Base-by-base conservation (phyloP, 2,888 invertebrate genomes). In the Dryocosmus kuriphilus region DNA sequence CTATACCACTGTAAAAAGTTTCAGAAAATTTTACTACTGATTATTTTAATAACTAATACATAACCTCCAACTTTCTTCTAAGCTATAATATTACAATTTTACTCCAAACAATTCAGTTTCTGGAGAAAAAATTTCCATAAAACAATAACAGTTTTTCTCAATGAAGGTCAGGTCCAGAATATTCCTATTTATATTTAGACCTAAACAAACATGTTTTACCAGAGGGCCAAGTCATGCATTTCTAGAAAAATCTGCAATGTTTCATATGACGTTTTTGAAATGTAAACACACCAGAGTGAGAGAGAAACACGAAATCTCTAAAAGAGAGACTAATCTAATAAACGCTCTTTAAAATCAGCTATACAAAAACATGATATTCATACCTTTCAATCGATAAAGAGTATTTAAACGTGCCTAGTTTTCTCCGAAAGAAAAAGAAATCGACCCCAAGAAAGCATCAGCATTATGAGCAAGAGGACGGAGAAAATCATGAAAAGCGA, bases 11-110 rank as follows among this genome's bases (percentile, higher is more conserved):
- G 16, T 41, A 41, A 41, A 41, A 16, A 41, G 16, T 41, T 4
- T 16, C 4, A 16, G 16, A 6, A 3, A 8, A 38, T 7, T 38
- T 0, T 38, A 38, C 16, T 16, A 16, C 41, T 6, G 4, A 5
- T 41, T 16, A 16, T 41, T 41, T 16, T 11, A 16, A n/a, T n/a
- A 41, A 41, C 41, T 9, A 9, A 55, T 55, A 51, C 71, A 2
- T 71, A 51, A 51, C 67, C 67, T 71, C 30, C 16, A 41, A 11
- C 46, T 71, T 71, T 55, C 14, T 32, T n/a, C 11, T 8, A 19
- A 41, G 1, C 16, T 38, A 41, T 0, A 14, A n/a, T n/a, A n/a
- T n/a, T 0, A 38, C 11, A 41, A 63, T 35, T 38, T 24, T 11
- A 38, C 16, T 65, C 2, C 65, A 51, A 51, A n/a, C 3, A 38